Evolutionary conservation across 2,888 invertebrate species (phyloP).

Genomic region (Lepetodrilus schrolli): DNA sequence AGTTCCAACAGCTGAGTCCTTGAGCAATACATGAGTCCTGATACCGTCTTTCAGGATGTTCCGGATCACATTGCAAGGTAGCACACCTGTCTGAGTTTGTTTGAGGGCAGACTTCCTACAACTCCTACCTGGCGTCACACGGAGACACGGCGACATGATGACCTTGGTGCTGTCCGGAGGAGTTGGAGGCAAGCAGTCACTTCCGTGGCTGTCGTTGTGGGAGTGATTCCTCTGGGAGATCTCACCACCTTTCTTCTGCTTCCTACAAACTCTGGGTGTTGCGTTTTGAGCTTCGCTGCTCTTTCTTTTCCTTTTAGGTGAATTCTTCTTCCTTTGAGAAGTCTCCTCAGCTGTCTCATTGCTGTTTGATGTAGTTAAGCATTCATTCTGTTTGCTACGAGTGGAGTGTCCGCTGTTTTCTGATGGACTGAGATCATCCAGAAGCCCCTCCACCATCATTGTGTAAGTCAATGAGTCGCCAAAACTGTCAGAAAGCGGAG

Average conservation of each 20-base stretch:
- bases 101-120: background rate
- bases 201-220: slow-evolving; percentile 41
- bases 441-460: slow-evolving; percentile 60
- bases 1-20: slow-evolving; percentile 4
- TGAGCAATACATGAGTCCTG: no score
- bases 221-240: background rate
- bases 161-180: slow-evolving; percentile 59
- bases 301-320: slow-evolving; percentile 31
- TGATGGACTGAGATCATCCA: slow-evolving; percentile 36
- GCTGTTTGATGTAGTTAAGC: no score
- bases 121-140: background rate
- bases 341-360: background rate
- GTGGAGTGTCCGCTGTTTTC: background rate
- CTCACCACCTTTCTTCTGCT: background rate
- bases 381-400: no score
- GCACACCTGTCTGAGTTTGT: slow-evolving; percentile 26
- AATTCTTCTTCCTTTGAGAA: background rate
- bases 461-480: slow-evolving; percentile 63
- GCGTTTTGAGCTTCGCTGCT: slow-evolving; percentile 24
- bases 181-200: slow-evolving; percentile 71
- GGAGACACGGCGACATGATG: slow-evolving; percentile 39
- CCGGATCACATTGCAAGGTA: background rate
- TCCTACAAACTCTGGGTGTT: background rate
- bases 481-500: slow-evolving; percentile 22
- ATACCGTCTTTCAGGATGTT: background rate